Evolutionary conservation across 2,113 vertebrate species (phyloP).

Genomic region (Amphilophus citrinellus): DNA sequence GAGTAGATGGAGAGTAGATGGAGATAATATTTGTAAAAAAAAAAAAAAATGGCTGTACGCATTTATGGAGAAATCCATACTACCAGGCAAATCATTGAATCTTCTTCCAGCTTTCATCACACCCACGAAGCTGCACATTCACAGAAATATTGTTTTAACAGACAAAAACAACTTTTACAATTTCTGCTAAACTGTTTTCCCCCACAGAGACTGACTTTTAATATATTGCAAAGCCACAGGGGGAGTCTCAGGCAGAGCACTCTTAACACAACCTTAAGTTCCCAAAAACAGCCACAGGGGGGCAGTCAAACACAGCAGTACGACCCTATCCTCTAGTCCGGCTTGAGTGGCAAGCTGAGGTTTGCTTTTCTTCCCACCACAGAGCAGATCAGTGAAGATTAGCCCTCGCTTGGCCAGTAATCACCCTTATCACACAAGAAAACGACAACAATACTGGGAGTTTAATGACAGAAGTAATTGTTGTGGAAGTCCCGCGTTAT

Average conservation of each 20-base stretch:
- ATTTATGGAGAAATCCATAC: not conserved
- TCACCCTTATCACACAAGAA: slow-evolving; percentile 75
- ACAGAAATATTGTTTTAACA: not conserved
- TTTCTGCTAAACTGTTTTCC: rapidly evolving
- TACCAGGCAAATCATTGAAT: not conserved
- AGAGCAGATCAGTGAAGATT: slow-evolving; percentile 76
- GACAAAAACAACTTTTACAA: not conserved
- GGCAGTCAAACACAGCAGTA: slow-evolving; percentile 87
- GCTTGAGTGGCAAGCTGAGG: slow-evolving; percentile 62
- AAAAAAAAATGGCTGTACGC: not conserved
- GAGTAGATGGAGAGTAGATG: not conserved
- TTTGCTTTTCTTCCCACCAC: slow-evolving; percentile 65
- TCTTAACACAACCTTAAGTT: not conserved
- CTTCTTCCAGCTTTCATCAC: not conserved
- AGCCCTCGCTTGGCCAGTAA: slow-evolving; percentile 73
- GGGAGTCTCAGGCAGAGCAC: not conserved
- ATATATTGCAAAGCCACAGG: not conserved
- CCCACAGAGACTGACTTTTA: not conserved
- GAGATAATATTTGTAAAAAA: not conserved
- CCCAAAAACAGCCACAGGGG: slow-evolving; percentile 73
- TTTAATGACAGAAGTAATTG: slow-evolving; percentile 76
- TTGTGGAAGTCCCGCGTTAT: slow-evolving; percentile 69
- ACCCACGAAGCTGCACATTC: not conserved
- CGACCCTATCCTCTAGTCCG: not conserved
- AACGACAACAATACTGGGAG: slow-evolving; percentile 71